Evolutionary conservation across 2,888 invertebrate genomes (phyloP).

Genomic region (Nephrotoma guestfalica): DNA sequence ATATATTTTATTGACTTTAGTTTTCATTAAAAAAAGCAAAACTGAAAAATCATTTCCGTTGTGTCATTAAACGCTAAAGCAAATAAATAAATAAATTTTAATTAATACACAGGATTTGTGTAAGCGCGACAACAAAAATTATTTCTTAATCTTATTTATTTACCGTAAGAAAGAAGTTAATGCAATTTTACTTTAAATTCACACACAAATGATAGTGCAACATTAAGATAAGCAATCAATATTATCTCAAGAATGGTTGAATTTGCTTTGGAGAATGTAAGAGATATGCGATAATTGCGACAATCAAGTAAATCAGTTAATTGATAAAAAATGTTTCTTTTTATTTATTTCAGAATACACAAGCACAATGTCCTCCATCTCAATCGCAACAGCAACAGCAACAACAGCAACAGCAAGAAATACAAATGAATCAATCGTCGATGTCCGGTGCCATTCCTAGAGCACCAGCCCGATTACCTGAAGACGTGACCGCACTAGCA

Average conservation of each 20-base stretch:
- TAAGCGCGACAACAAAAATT: not conserved
- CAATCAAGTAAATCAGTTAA: not conserved
- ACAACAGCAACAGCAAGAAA: slow-evolving; percentile 21
- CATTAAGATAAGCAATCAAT: not conserved
- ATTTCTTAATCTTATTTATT: not conserved
- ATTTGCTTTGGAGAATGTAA: slow-evolving; percentile 26
- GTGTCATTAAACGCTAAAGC: not conserved
- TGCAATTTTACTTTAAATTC: not conserved
- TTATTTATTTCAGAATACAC: slow-evolving; percentile 9
- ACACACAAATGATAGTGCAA: not conserved
- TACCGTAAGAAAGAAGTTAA: not conserved
- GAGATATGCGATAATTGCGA: slow-evolving; percentile 11
- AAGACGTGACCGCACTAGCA: slow-evolving; percentile 41
- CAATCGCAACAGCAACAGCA: slow-evolving; percentile 13
- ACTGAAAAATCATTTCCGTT: not conserved
- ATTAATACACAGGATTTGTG: not conserved
- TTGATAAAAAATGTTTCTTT: not conserved
- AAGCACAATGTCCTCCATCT: not conserved
- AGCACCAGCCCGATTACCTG: slow-evolving; percentile 31
- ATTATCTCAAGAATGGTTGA: slow-evolving; percentile 20
- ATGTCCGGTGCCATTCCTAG: slow-evolving; percentile 23
- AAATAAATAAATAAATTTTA: not conserved
- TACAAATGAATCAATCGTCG: slow-evolving; percentile 9
- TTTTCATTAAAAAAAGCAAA: not conserved
- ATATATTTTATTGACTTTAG: not conserved